Evolutionary conservation across 2,797 vertebrate genomes (phyloP).

Genomic region (Meda fulgida): DNA sequence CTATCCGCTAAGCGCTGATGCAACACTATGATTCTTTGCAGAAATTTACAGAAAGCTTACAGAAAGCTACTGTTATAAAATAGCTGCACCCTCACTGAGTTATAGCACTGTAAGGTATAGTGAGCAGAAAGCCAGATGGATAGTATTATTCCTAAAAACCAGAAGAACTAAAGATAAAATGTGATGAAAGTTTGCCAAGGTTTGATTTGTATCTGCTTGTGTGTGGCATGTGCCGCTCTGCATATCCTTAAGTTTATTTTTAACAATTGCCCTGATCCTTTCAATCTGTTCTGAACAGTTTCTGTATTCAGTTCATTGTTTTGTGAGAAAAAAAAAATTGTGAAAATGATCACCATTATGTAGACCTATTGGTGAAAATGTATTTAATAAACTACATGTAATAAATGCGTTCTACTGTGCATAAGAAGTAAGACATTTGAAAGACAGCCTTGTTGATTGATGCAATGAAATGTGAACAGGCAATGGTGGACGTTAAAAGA

Average conservation of each 20-base stretch:
- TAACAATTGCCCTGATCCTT: not conserved
- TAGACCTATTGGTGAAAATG: not conserved
- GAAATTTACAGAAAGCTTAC: too few relatives aligned
- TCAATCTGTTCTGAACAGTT: not conserved
- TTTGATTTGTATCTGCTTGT: not conserved
- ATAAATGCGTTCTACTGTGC: not conserved
- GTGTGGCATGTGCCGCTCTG: not conserved
- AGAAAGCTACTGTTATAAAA: not conserved
- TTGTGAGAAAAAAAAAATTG: not conserved
- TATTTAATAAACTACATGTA: not conserved
- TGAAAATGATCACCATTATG: not conserved
- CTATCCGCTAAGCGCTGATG: not conserved
- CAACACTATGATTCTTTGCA: not conserved
- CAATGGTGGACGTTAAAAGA: too few relatives aligned
- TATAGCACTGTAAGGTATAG: not conserved
- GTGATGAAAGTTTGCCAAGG: not conserved
- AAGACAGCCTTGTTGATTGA: not conserved
- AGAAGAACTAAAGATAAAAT: not conserved
- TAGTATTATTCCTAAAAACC: not conserved
- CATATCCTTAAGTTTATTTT: not conserved
- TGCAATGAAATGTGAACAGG: not conserved
- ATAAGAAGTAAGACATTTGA: not conserved
- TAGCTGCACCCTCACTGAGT: not conserved
- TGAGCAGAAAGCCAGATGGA: not conserved
- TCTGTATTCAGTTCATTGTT: not conserved